Conservation (phyloP, 2,888 invertebrate genomes). For the Proisotoma minuta region DNA sequence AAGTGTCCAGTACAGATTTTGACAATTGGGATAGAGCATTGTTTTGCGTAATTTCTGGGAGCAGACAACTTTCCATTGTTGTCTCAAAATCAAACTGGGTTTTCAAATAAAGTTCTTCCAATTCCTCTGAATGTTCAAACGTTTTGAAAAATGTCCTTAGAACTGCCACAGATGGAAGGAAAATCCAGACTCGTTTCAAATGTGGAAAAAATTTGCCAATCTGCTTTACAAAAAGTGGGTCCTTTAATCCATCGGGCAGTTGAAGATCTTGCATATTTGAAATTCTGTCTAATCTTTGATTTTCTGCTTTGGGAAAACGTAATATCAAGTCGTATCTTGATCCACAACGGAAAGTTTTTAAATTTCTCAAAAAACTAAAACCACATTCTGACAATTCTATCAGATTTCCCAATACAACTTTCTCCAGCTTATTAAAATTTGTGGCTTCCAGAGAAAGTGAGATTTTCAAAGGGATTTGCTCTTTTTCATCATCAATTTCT, state of each 20-base stretch:
- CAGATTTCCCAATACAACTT: constrained; percentile 36
- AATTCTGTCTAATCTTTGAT: constrained; percentile 16
- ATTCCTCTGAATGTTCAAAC: constrained; percentile 27
- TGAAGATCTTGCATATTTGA: constrained; percentile 24
- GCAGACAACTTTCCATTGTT: constrained; percentile 37
- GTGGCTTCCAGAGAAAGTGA: constrained; percentile 11
- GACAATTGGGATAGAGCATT: constrained; percentile 14
- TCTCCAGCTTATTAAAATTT: constrained; percentile 20
- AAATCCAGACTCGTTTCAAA: constrained; percentile 34
- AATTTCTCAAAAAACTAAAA: constrained; percentile 26
- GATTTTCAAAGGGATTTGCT: constrained; percentile 24
- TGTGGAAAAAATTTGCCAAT: constrained; percentile 33
- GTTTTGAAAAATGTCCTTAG: constrained; percentile 36
- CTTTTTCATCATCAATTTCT: not conserved
- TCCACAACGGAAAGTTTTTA: constrained; percentile 37
- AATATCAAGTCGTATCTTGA: constrained; percentile 39
- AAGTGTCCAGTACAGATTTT: constrained; percentile 19
- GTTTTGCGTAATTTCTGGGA: constrained; percentile 14
- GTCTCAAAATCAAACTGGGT: constrained; percentile 44
- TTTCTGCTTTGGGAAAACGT: constrained; percentile 21
- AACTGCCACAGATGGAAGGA: constrained; percentile 33
- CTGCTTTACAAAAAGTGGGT: constrained; percentile 30
- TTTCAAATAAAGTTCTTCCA: constrained; percentile 37
- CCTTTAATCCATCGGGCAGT: constrained; percentile 41
- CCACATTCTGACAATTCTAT: constrained; percentile 34